Evolutionary conservation across 2,113 vertebrate species (phyloP).

Genomic region (Phyllopteryx taeniolatus): DNA sequence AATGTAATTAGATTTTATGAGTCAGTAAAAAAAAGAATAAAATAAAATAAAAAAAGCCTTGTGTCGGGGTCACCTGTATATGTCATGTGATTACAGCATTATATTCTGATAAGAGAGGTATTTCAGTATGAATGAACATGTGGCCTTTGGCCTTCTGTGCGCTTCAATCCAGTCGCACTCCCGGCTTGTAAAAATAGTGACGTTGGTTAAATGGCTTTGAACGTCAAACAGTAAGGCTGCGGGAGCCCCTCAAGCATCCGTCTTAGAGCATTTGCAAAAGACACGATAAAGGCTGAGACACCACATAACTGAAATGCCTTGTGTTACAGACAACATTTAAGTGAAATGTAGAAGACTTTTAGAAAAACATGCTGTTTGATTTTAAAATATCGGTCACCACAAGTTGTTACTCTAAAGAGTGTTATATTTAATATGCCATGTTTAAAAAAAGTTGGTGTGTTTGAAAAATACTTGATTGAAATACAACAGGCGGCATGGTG

Average conservation of each 20-base stretch:
- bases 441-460: no score
- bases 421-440: no score
- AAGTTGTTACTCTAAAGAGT: no score
- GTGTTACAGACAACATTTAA: no score
- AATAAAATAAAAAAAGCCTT: constrained; percentile 19
- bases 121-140: constrained; percentile 50
- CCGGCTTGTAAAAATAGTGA: not conserved
- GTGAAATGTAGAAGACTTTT: no score
- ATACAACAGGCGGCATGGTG: no score
- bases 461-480: no score
- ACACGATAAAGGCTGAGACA: no score
- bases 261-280: not conserved
- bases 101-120: constrained; percentile 48
- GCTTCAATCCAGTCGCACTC: not conserved
- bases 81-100: constrained; percentile 56
- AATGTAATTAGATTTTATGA: constrained; percentile 69
- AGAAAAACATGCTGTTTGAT: no score
- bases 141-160: constrained; percentile 38
- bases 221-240: constrained; percentile 1
- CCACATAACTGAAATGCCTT: no score
- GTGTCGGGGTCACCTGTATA: constrained; percentile 39
- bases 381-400: no score
- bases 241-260: not conserved
- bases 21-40: constrained; percentile 64
- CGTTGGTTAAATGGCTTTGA: not conserved